Evolutionary conservation across 2,888 invertebrate species (phyloP), one percentile per base, ranked within the genome.

Genomic region (Meganola albula): DNA sequence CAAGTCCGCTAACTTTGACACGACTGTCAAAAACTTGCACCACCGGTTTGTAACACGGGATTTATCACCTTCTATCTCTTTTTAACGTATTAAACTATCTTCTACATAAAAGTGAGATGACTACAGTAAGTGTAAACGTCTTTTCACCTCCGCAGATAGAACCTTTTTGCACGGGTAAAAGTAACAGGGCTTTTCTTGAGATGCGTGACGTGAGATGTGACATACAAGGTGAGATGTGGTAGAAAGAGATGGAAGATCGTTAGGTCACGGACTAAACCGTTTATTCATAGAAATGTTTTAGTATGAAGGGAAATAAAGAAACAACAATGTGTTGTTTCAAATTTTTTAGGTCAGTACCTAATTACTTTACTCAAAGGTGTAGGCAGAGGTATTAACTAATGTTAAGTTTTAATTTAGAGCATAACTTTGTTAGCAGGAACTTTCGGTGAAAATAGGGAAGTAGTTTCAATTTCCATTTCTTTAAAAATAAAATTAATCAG

Each of bases 121-220:
- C 12, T 33, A 47, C 8, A 25, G 26, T 2, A n/a, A 34, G 25
- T 37, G 34, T 20, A 27, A n/a, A 29, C 48, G 54, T 38, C 46
- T 34, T 18, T 7, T 39, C 55, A 26, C 34, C 58, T 56, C 62
- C 54, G 68, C 76, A 82, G 84, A 84, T 85, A 76, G 61, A 75
- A 73, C 83, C 84, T 85, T 84, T 83, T 83, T 79, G 84, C 82
- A 77, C 70, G 58, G 77, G 83, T 83, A 86, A 85, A 86, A 85
- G 85, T 86, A 86, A 86, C 86, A 86, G 85, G 69, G 73, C 66
- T 71, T 83, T 78, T 78, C 79, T 82, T 79, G 63, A 83, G 84
- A 84, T 84, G 76, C 72, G 74, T 75, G 74, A 74, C 66, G 38
- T 60, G 85, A 79, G 74, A 83, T 51, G 48, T 61, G 46, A 49